phyloP scores from a whole-genome alignment of 2,113 vertebrate genomes.

The Odontophorus gujanensis region DNA sequence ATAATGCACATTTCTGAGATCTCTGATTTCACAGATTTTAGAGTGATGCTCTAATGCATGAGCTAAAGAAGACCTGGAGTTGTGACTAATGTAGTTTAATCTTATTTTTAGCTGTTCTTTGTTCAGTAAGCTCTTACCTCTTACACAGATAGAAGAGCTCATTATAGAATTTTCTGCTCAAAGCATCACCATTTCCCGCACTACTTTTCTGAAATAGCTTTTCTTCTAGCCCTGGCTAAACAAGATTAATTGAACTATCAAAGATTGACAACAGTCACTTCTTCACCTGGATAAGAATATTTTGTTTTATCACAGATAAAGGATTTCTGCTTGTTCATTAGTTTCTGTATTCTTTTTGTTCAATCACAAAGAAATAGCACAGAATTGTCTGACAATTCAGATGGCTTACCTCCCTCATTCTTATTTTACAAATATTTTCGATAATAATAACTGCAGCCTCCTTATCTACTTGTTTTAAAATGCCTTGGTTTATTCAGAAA shows the following conservation, averaged over 20 bases:
- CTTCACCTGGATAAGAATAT: background rate
- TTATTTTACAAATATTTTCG: background rate
- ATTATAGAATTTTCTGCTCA: background rate
- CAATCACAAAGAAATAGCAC: background rate
- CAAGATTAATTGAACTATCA: background rate
- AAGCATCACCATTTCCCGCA: background rate
- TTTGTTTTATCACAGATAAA: background rate
- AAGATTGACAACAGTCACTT: background rate
- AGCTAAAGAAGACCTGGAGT: background rate
- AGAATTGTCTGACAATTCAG: background rate
- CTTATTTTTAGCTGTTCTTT: constrained; percentile 29
- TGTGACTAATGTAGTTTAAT: constrained; percentile 9
- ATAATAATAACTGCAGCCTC: background rate
- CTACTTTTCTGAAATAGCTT: background rate
- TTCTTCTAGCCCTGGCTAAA: background rate
- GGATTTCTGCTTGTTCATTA: background rate
- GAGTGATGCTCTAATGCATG: background rate
- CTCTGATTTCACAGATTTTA: background rate
- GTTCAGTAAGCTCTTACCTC: constrained; percentile 35
- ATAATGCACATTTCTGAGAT: background rate
- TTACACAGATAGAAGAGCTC: constrained; percentile 30
- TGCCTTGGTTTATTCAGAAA: background rate
- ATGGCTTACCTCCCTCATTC: background rate
- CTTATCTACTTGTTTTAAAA: background rate
- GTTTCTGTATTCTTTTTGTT: background rate